Conservation (phyloP, 2,888 invertebrate genomes). For the Yponomeuta sedellus region DNA sequence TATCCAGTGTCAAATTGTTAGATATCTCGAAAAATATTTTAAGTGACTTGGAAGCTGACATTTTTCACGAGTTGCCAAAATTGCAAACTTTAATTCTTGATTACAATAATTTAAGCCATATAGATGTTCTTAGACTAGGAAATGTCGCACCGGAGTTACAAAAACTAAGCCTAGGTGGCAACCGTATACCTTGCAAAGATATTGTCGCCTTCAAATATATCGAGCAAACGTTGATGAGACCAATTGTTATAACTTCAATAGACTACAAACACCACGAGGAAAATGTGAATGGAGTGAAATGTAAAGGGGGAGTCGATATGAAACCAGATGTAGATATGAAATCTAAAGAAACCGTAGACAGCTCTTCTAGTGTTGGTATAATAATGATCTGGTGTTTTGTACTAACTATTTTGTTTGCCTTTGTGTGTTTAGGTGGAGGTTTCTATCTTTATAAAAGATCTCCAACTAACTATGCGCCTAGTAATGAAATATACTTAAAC, state of each 20-base stretch:
- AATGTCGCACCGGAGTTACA: not conserved
- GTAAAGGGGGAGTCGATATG: not conserved
- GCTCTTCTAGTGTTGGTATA: not conserved
- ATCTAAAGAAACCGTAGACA: not conserved
- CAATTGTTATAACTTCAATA: not conserved
- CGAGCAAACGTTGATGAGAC: not conserved
- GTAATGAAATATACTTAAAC: not conserved
- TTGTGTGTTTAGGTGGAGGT: not conserved
- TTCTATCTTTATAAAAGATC: not conserved
- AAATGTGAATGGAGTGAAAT: not conserved
- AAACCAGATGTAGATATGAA: not conserved
- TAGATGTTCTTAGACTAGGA: not conserved
- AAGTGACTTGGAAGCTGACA: not conserved
- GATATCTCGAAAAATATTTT: not conserved
- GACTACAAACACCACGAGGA: not conserved
- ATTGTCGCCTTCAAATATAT: not conserved
- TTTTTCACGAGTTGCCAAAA: not conserved
- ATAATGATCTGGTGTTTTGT: not conserved
- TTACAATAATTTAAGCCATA: not conserved
- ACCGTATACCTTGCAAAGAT: not conserved
- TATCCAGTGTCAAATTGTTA: not conserved
- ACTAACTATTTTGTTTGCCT: not conserved
- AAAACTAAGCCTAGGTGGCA: not conserved
- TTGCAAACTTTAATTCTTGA: not conserved
- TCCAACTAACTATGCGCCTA: not conserved